Base-by-base conservation (phyloP, 2,113 vertebrate genomes). In the Ammodytes marinus region DNA sequence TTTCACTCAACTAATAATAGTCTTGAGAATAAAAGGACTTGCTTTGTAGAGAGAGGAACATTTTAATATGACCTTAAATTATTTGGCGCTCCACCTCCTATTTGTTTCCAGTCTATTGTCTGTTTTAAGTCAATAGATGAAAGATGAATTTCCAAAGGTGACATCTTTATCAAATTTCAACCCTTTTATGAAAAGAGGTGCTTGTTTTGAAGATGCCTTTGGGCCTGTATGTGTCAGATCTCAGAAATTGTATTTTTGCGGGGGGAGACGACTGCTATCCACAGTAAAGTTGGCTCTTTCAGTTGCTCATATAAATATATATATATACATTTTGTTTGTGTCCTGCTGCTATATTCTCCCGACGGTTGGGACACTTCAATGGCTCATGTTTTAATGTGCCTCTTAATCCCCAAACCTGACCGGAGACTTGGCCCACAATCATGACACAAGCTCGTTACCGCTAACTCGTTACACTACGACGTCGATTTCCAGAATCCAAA, bases 321-420 rank as follows among this genome's bases (percentile, higher is more conserved):
- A 27, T 27, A 27, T 27, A 27, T 27, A 19, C 5, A 8, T 15
- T 47, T 39, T 17, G 73, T 64, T 42, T 0, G 0, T 3, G 77
- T 80, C 50, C 1, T 35, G 70, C 77, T 40, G 79, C 46, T 1
- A 64, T 27, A 8, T n/a, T 46, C 72, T 75, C 82, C 60, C 0
- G 77, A 46, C 0, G 76, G 77, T 19, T 45, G 75, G 90, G 88
- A 67, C 72, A 5, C 27, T 72, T 83, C 68, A 77, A 75, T 84
- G 91, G 90, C 77, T 19, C 86, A 39, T 91, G 83, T 92, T 91
- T 79, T 92, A 91, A 85, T 74, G 87, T 6, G 86, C 88, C 88
- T 92, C 93, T 77, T 92, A 91, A 91, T 27, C 85, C 83, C 86
- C 79, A 49, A 42, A 68, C 54, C 88, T n/a, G 65, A 67, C 35